These are phyloP conservation scores for Thecocarcelia acutangulata DNA, from an alignment of 2,888 invertebrate species.

Conservation along the genomic window DNA sequence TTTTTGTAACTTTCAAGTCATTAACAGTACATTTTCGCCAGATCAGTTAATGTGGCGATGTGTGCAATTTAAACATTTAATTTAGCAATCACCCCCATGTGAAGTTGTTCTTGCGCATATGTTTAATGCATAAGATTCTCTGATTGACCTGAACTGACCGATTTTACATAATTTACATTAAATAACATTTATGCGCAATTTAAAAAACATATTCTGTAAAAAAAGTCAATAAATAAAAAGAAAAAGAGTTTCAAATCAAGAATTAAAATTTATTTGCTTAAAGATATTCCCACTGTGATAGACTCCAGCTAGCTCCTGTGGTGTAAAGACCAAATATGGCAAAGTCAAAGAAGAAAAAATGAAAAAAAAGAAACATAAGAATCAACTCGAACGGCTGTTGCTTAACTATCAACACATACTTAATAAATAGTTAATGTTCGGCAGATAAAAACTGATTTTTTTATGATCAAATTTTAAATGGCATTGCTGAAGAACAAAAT, in stretches of 20 bases:
- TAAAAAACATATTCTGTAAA: constrained; percentile 32
- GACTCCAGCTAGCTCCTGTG: constrained; percentile 54
- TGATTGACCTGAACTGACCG: constrained; percentile 32
- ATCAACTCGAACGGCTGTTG: constrained; percentile 12
- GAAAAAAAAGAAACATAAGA: constrained; percentile 17
- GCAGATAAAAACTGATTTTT: constrained; percentile 24
- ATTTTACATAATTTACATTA: constrained; percentile 31
- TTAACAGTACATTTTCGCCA: no score
- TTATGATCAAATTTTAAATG: constrained; percentile 16
- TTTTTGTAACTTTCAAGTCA: no score
- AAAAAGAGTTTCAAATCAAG: constrained; percentile 47
- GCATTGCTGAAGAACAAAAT: background rate
- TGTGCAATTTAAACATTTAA: background rate
- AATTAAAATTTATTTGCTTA: constrained; percentile 43
- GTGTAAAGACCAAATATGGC: constrained; percentile 16
- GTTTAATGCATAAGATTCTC: constrained; percentile 4
- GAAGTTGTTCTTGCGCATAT: constrained; percentile 1
- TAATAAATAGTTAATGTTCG: constrained; percentile 37
- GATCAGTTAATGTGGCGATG: no score
- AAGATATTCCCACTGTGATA: constrained; percentile 63
- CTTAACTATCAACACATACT: constrained; percentile 54
- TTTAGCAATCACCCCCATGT: constrained; percentile 15
- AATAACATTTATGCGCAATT: constrained; percentile 37
- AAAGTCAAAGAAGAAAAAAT: constrained; percentile 13
- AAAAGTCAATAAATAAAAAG: background rate